Evolutionary conservation across 2,888 invertebrate genomes (phyloP), one percentile per base, ranked within the genome.

Genomic region (Caenorhabditis macrosperma): DNA sequence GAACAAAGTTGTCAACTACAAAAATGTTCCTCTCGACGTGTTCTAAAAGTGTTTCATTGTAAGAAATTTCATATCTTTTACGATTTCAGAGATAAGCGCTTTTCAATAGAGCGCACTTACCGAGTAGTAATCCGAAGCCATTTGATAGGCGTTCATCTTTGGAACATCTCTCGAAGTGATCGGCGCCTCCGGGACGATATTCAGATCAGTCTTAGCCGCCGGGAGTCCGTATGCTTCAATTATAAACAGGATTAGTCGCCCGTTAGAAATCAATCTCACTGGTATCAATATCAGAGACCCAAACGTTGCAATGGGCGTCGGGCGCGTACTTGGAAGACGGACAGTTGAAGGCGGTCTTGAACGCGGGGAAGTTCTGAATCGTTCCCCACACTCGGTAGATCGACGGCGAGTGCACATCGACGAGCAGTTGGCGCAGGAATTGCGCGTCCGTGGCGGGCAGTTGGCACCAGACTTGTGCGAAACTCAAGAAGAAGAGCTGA

Each of bases 401-500:
- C 6, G 86, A 84, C 12, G 87, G 87, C 7, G 85, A 84, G 55
- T 87, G 87, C 15, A 83, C 82, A 55, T 87, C 86, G n/a, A 82
- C 77, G 0, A 86, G 69, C 26, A 86, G 74, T 52, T 87, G 85
- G 9, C 77, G 61, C 15, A 78, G 66, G 22, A 78, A 41, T 1
- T 35, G 38, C 7, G 28, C 46, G 26, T 79, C 80, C 0, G 67
- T 24, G 30, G 77, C 79, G 5, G 82, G 67, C 10, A 67, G 33
- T 60, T 86, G 81, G 41, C 86, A 86, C 87, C 86, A 86, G 15
- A 84, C 82, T 74, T 83, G 69, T 15, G 84, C 86, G 63, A 86
- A 87, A 22, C 78, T 77, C 46, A 87, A 69, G 85, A 87, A 87
- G 81, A 86, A 87, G 15, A 86, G 76, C 46, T 86, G 82, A 71